Conservation (phyloP, 2,888 invertebrate species). For the Diarsia dahlii region DNA sequence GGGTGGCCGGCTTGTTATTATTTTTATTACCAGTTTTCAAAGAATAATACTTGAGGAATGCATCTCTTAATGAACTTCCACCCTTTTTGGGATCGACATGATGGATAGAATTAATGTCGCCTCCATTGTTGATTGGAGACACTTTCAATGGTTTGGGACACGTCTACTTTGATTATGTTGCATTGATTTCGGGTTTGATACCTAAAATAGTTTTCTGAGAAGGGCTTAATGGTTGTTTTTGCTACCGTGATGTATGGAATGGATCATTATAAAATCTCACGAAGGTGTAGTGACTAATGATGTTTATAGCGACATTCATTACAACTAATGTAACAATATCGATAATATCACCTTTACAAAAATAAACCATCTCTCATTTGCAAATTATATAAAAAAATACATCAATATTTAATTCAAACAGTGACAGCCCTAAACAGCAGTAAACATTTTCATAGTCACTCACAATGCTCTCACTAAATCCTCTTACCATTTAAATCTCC, state of each 20-base stretch:
- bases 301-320: constrained; percentile 49
- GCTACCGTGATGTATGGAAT: constrained; percentile 71
- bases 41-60: constrained; percentile 91
- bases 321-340: constrained; percentile 3
- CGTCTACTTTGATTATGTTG: constrained; percentile 79
- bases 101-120: constrained; percentile 90
- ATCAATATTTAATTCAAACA: constrained; percentile 13
- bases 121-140: constrained; percentile 89
- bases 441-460: constrained; percentile 84
- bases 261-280: constrained; percentile 60
- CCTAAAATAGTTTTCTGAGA: constrained; percentile 77
- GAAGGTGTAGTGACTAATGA: constrained; percentile 57
- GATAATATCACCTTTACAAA: background rate
- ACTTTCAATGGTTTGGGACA: constrained; percentile 82
- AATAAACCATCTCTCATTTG: background rate
- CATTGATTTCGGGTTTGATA: constrained; percentile 79
- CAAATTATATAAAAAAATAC: background rate
- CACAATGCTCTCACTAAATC: constrained; percentile 79
- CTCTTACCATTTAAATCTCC: constrained; percentile 84
- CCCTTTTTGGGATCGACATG: constrained; percentile 89
- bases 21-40: constrained; percentile 91
- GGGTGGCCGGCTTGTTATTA: constrained; percentile 91
- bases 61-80: constrained; percentile 90
- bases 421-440: constrained; percentile 73
- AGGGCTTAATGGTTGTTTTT: constrained; percentile 69